phyloP scores from a whole-genome alignment of 2,797 vertebrate species.

The Chaetophractus vellerosus region DNA sequence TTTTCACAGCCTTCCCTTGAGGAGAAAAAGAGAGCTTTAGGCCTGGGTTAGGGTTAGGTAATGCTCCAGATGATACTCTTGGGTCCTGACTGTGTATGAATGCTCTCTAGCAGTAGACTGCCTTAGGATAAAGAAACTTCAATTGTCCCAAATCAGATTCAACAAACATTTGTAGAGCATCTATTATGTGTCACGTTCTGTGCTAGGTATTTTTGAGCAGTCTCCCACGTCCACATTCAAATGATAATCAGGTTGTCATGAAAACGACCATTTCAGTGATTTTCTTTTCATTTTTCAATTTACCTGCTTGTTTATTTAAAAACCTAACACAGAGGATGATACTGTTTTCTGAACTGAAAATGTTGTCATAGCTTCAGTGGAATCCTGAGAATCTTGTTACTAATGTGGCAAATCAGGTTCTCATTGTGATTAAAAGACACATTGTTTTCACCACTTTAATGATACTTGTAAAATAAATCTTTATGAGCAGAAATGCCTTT shows the following conservation, averaged over 20 bases:
- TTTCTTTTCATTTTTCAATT: conserved; percentile 38
- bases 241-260: neutral
- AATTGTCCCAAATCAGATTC: neutral
- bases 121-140: neutral
- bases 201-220: neutral
- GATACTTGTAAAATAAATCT: conserved; percentile 75
- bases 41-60: neutral
- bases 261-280: conserved; percentile 18
- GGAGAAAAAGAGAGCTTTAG: neutral
- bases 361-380: neutral
- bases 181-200: neutral
- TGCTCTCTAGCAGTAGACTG: neutral
- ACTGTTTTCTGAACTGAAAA: neutral
- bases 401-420: conserved; percentile 53
- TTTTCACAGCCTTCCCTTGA: neutral
- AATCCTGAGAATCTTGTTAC: conserved; percentile 44
- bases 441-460: conserved; percentile 55
- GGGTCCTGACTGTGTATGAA: neutral
- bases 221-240: neutral
- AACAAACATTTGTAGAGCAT: neutral
- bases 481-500: conserved; percentile 59
- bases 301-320: conserved; percentile 27
- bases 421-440: conserved; percentile 57
- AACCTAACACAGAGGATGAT: neutral
- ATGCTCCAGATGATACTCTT: neutral